A percentile compares a stretch with the other conserved stretches of the same genome.
These are phyloP conservation scores for Bettongia penicillata DNA, from an alignment of 2,113 vertebrate species.

Conservation along the genomic window DNA sequence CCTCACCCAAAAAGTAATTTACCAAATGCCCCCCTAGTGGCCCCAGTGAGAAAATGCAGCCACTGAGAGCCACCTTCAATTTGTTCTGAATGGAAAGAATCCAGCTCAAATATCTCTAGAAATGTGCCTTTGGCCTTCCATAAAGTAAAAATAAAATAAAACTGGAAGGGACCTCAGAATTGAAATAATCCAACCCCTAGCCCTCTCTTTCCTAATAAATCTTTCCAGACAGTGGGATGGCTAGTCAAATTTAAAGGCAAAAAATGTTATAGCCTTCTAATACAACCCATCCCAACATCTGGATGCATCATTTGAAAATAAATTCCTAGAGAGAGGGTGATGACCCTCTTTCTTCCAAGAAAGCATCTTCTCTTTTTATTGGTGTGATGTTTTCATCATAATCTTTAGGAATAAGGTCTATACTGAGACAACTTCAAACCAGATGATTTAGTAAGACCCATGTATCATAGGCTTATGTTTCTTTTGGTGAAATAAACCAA, in stretches of 20 bases:
- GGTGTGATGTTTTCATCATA: neutral
- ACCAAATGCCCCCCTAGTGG: neutral
- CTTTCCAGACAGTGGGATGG: neutral
- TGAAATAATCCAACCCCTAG: neutral
- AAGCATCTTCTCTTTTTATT: neutral
- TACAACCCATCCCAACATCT: neutral
- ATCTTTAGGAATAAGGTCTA: neutral
- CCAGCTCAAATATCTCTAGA: neutral
- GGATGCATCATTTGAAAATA: neutral
- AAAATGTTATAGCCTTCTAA: neutral
- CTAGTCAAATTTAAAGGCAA: neutral
- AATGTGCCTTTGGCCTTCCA: neutral
- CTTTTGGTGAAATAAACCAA: neutral
- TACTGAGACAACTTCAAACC: neutral
- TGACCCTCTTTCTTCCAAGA: neutral
- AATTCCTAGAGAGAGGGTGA: neutral
- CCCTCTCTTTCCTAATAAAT: neutral
- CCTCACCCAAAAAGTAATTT: neutral
- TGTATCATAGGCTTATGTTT: neutral
- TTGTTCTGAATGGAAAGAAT: constrained; percentile 6
- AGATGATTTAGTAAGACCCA: neutral
- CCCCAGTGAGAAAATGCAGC: neutral
- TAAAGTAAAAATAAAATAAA: neutral
- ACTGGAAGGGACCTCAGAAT: neutral
- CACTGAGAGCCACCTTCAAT: neutral